Evolutionary conservation across 1,140 invertebrate species (phyloP), one percentile per base, ranked within the genome.

Genomic region (Charaxes varanes): DNA sequence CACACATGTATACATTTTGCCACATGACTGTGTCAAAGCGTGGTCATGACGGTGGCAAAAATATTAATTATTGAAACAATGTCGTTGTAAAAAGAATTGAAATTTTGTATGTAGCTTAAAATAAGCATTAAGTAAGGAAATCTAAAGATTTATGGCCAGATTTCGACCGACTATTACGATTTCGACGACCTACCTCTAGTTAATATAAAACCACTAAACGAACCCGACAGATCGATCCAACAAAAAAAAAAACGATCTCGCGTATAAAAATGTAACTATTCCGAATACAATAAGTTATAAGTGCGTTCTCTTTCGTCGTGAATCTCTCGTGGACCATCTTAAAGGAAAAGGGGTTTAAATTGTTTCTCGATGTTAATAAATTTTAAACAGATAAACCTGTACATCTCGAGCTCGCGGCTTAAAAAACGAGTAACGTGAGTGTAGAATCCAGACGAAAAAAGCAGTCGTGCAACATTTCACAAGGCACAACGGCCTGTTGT

Each of bases 361-460:
- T 78, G 76, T 80, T 83, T 80, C 71, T 80, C 72, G 65, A 79
- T 80, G 76, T 80, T 80, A 80, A 80, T 83, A 79, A 79, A 83
- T 79, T 83, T 83, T 77, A 78, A 80, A 83, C 73, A 82, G 74
- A 82, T 80, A 80, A 82, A 80, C 73, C 73, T 74, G 73, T 82
- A 80, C 76, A 78, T 82, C 78, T 80, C 65, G 76, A 63, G 72
- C 69, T 79, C 67, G 65, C 71, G 64, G 73, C 64, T 73, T 71
- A 77, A 83, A 82, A 83, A 80, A 80, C 70, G 62, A 78, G 63
- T 70, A 80, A 69, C 67, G 65, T 71, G 70, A 78, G 73, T 83
- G 66, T 72, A 78, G 67, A 79, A 77, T 80, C 73, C 79, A 80
- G 79, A 83, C 76, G 79, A 80, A 83, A 83, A 83, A 83, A 83